Evolutionary conservation across 30 jellyfish, hydroid and myxozoan species (phyloP).

Genomic region (Haliclystus octoradiatus): DNA sequence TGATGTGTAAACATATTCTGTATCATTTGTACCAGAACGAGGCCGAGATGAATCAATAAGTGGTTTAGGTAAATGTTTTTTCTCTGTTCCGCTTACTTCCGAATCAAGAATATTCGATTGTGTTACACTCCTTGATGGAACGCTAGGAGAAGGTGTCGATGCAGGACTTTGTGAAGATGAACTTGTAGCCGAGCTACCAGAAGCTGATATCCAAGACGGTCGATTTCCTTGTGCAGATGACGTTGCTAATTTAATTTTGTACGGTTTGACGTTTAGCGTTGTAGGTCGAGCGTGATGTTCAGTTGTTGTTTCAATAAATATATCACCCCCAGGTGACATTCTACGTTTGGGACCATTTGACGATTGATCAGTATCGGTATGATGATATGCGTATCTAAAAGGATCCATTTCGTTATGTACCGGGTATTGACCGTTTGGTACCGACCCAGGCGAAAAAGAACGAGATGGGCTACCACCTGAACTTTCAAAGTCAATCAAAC

Average conservation of each 20-base stretch:
- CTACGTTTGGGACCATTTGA: not conserved
- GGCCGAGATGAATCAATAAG: not conserved
- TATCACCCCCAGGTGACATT: not conserved
- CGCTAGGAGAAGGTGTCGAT: slow-evolving; percentile 90
- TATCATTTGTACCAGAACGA: not conserved
- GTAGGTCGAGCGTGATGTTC: slow-evolving; percentile 61
- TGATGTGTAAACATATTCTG: not conserved
- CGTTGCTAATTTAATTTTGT: slow-evolving; percentile 23
- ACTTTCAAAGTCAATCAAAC: slow-evolving; percentile 25
- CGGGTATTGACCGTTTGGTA: not conserved
- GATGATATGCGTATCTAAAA: not conserved
- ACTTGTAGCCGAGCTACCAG: slow-evolving; percentile 69
- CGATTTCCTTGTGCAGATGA: slow-evolving; percentile 26
- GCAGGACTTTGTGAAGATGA: slow-evolving; percentile 97
- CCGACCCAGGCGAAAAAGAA: not conserved
- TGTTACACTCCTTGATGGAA: not conserved
- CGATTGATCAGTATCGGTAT: not conserved
- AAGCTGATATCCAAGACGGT: slow-evolving; percentile 47
- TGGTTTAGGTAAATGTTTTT: not conserved
- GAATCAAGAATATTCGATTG: not conserved
- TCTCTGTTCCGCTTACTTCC: not conserved
- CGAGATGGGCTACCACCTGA: not conserved
- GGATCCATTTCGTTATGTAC: not conserved
- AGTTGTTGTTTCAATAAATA: not conserved
- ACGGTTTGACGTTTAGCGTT: slow-evolving; percentile 56